These are phyloP conservation scores for Papilio helenus DNA, from an alignment of 1,140 invertebrate genomes.

Conservation along the genomic window DNA sequence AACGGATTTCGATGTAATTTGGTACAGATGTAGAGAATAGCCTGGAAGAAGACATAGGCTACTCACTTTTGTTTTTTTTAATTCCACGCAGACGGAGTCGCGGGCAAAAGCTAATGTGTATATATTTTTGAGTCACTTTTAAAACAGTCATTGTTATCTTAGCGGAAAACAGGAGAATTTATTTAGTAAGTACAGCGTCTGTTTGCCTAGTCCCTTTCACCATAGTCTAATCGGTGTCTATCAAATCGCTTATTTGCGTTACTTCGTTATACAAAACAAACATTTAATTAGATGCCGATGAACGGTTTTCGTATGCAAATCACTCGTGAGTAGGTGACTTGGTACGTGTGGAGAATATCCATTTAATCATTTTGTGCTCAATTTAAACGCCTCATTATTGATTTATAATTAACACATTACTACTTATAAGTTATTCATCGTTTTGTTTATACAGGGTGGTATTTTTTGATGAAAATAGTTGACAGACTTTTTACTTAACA, in stretches of 20 bases:
- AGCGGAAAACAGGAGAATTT: neutral
- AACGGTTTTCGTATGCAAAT: constrained; percentile 30
- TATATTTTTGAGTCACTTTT: neutral
- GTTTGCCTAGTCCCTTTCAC: neutral
- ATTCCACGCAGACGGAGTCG: too few species aligned
- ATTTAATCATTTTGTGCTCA: constrained; percentile 14
- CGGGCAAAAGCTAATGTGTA: too few species aligned
- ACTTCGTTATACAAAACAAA: constrained; percentile 13
- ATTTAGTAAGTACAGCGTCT: neutral
- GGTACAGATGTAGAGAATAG: too few species aligned
- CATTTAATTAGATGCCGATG: constrained; percentile 28
- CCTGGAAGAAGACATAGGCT: too few species aligned
- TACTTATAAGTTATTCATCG: neutral
- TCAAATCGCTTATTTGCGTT: constrained; percentile 14
- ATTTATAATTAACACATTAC: constrained; percentile 23
- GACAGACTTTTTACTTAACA: neutral
- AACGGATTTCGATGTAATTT: too few species aligned
- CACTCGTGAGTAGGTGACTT: constrained; percentile 18
- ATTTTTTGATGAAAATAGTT: neutral
- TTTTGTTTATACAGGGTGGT: neutral
- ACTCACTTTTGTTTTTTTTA: too few species aligned
- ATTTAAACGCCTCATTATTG: constrained; percentile 31
- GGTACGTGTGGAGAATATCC: constrained; percentile 12
- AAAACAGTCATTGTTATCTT: too few species aligned
- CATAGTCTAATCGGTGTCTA: neutral